Conservation (phyloP, 1,140 invertebrate species). For the Cotesia typhae region DNA sequence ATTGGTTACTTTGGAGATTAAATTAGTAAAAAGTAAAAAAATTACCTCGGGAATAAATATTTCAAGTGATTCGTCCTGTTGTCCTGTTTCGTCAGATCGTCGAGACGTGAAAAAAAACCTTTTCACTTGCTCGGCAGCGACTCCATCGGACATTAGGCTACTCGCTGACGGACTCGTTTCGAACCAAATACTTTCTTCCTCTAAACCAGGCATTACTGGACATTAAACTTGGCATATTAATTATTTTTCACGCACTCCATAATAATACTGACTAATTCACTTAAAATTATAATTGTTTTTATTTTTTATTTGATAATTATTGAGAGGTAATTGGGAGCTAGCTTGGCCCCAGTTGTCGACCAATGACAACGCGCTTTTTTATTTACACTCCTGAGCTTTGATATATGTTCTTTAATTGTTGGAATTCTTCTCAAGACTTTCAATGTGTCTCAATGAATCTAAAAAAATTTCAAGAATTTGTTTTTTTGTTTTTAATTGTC, state of each 20-base stretch:
- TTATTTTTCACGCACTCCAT: slow-evolving; percentile 31
- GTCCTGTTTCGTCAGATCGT: slow-evolving; percentile 66
- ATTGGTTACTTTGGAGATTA: neutral
- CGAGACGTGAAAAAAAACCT: slow-evolving; percentile 81
- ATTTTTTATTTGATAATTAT: slow-evolving; percentile 8
- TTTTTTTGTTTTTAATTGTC: no score
- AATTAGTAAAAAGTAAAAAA: slow-evolving; percentile 6
- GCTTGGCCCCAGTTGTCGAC: no score
- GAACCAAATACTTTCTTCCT: slow-evolving; percentile 51
- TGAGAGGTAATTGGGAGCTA: neutral
- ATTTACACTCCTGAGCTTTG: no score
- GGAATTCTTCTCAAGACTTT: no score
- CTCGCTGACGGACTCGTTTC: slow-evolving; percentile 54
- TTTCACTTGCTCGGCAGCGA: slow-evolving; percentile 76
- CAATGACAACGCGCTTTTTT: no score
- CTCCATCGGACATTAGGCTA: slow-evolving; percentile 76
- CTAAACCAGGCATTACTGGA: slow-evolving; percentile 57
- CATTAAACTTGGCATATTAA: slow-evolving; percentile 33
- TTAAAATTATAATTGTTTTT: neutral
- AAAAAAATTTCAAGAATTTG: no score
- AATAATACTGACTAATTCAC: slow-evolving; percentile 19
- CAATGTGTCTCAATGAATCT: no score
- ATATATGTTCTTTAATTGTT: neutral
- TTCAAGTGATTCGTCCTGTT: slow-evolving; percentile 74
- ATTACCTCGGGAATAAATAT: slow-evolving; percentile 80